Percentiles rank a stretch among this genome's conserved stretches.
phyloP scores from a whole-genome alignment of 2,888 invertebrate genomes.

The Julus scandinavius region DNA sequence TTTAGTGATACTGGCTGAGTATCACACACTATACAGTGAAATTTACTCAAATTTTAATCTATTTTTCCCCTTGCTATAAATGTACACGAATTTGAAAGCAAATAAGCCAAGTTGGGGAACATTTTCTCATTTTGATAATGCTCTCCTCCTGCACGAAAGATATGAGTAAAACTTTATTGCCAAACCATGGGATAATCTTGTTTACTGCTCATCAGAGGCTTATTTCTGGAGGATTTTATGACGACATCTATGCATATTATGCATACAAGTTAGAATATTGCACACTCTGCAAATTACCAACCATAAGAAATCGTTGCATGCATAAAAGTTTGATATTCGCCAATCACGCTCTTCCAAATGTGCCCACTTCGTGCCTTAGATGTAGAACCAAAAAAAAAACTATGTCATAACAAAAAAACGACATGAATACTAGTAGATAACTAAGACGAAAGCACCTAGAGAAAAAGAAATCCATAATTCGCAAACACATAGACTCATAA shows the following conservation, averaged over 20 bases:
- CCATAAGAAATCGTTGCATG: slow-evolving; percentile 26
- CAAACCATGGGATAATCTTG: slow-evolving; percentile 39
- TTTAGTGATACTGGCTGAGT: neutral
- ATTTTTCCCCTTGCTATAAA: neutral
- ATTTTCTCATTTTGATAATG: slow-evolving; percentile 26
- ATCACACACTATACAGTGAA: neutral
- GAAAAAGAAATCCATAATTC: slow-evolving; percentile 17
- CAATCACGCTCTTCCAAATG: slow-evolving; percentile 1
- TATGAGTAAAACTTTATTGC: slow-evolving; percentile 19
- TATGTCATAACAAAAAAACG: neutral
- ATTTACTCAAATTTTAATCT: neutral
- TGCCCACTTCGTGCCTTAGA: neutral
- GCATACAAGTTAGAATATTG: neutral
- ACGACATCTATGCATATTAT: slow-evolving; percentile 6
- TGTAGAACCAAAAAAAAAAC: neutral
- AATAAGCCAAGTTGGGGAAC: slow-evolving; percentile 27
- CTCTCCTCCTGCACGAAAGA: neutral
- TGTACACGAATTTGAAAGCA: slow-evolving; percentile 26
- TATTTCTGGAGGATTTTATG: slow-evolving; percentile 38
- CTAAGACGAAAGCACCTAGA: neutral
- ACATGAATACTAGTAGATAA: neutral
- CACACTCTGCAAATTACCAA: slow-evolving; percentile 21
- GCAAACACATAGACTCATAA: slow-evolving; percentile 7
- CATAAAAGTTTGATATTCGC: slow-evolving; percentile 42
- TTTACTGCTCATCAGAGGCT: slow-evolving; percentile 44